These are phyloP conservation scores for Netelia virgata DNA, from an alignment of 2,888 invertebrate genomes.

Conservation along the genomic window DNA sequence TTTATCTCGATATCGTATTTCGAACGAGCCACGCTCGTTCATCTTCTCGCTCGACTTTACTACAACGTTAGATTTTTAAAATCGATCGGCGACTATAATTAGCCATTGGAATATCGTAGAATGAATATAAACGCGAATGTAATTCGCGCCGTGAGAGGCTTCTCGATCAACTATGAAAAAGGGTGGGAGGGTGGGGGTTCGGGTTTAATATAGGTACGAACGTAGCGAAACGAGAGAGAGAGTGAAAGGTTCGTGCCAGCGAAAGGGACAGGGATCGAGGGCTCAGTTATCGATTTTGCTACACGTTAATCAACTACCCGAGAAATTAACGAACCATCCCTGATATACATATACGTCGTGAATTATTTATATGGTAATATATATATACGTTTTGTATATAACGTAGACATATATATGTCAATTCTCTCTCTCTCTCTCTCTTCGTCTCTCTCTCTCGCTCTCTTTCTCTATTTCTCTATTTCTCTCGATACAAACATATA, in stretches of 20 bases:
- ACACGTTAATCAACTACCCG: constrained; percentile 24
- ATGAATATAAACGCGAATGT: constrained; percentile 52
- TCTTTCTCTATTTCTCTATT: too few relatives aligned
- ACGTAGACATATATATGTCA: too few relatives aligned
- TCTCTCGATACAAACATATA: too few relatives aligned
- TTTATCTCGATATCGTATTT: background rate
- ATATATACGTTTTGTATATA: too few relatives aligned
- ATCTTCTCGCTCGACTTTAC: constrained; percentile 23
- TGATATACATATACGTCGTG: background rate
- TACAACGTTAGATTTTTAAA: constrained; percentile 24
- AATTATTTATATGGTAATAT: too few relatives aligned
- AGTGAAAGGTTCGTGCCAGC: constrained; percentile 9
- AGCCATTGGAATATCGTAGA: constrained; percentile 30
- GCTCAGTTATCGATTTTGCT: constrained; percentile 23
- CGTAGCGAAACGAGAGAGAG: constrained; percentile 1
- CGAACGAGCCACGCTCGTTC: background rate
- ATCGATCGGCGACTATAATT: constrained; percentile 53
- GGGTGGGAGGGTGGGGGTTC: background rate
- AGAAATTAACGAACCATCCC: constrained; percentile 21
- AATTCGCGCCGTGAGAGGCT: constrained; percentile 29
- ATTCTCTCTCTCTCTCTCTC: too few relatives aligned
- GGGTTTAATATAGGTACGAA: background rate
- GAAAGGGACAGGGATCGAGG: constrained; percentile 3
- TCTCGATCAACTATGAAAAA: background rate
- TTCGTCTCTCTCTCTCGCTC: too few relatives aligned